Base-by-base conservation (phyloP, 92 coral and sea anemone species). In the Palythoa caribaeorum region DNA sequence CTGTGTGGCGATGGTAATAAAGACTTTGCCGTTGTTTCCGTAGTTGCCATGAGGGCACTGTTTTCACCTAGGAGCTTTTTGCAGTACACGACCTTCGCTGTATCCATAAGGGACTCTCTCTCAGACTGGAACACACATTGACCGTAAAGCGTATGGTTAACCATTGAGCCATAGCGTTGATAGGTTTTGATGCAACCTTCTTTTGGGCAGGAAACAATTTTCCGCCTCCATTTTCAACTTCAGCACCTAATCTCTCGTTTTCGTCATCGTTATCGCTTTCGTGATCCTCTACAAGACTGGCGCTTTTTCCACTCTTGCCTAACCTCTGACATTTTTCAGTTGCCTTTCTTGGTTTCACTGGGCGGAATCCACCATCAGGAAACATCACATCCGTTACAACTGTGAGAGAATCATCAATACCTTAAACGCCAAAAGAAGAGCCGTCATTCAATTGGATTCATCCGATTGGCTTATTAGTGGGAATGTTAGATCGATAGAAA, bases 31-130 rank as follows among this genome's bases (percentile, higher is more conserved):
- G 48, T 44, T 44, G 48, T 44, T 44, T 44, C 48, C 48, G 6
- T 44, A 44, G 48, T 44, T 44, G 48, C 6, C 48, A 44, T 44
- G 48, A 1, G 48, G 48, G 48, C 48, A 44, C 6, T 44, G 48
- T 54, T 14, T 9, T 14, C 60, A 54, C 60, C 60, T 2, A 10
- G 16, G 60, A 83, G 77, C 87, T 83, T 83, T 21, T 65, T 83
- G 50, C 77, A 53, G 87, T 83, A 66, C 77, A 65, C 3, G 8
- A 66, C n/a, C 38, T 65, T 83, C 19, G 77, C 87, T 38, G 87
- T 86, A 79, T 86, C 89, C 28, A 76, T 19, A 17, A 86, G 84
- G 21, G 90, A 65, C 63, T 79, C 87, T 70, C 87, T 79, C 50
- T 88, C 90, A 62, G 44, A 76, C 65, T 80, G 52, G 52, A 88